Evolutionary conservation across 92 coral and sea anemone genomes (phyloP).

Genomic region (Bergia puertoricense): DNA sequence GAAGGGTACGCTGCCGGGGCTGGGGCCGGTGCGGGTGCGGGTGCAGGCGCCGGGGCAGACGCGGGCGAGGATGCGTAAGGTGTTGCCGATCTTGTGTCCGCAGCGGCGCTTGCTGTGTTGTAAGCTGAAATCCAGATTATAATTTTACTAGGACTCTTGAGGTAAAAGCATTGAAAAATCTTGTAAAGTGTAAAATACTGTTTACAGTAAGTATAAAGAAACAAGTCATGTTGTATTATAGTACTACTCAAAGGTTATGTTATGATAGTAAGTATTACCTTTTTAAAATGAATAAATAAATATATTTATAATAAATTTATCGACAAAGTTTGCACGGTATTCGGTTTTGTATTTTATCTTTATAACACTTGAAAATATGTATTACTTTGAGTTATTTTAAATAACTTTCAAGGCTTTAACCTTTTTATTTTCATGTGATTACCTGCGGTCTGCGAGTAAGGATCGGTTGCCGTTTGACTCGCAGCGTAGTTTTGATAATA

Average conservation of each 20-base stretch:
- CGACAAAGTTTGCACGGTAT: too few species aligned
- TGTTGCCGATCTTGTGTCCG: conserved; percentile 28
- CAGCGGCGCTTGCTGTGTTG: conserved; percentile 31
- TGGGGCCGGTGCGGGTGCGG: conserved; percentile 49
- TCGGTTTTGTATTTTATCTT: too few species aligned
- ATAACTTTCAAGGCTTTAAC: too few species aligned
- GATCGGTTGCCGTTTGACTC: conserved; percentile 25
- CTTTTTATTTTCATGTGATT: neutral
- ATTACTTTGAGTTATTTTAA: too few species aligned
- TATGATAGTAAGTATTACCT: too few species aligned
- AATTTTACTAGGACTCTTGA: neutral
- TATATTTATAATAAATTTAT: too few species aligned
- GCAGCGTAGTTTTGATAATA: conserved; percentile 40
- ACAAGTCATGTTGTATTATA: too few species aligned
- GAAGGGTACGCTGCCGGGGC: conserved; percentile 43
- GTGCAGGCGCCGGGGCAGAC: conserved; percentile 55
- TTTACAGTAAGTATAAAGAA: too few species aligned
- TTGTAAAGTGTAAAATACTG: neutral
- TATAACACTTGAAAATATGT: too few species aligned
- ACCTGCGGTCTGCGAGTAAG: conserved; percentile 35
- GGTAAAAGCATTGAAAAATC: neutral
- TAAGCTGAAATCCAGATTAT: conserved; percentile 13
- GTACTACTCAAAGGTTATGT: too few species aligned
- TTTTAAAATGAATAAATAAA: too few species aligned
- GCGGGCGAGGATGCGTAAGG: conserved; percentile 47